Base-by-base conservation (phyloP, 2,888 invertebrate species). In the Stenodema calcarata region DNA sequence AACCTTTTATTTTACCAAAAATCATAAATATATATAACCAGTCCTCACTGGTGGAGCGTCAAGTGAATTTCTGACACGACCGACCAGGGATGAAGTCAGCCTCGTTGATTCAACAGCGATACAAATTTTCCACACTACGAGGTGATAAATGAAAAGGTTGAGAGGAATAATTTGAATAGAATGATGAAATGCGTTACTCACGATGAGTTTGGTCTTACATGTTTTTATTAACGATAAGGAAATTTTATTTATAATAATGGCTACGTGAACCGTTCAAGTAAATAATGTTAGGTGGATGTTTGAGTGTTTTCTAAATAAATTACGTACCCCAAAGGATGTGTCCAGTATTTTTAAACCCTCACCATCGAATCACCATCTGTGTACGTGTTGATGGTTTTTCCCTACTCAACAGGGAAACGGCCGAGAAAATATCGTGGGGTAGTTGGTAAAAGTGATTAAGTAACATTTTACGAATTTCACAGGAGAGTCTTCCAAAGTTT, bases 261-360 rank as follows among this genome's bases (percentile, higher is more conserved):
- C 47, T 28, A 70, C 83, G 42, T 75, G 75, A 73, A 75, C 84
- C 75, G 75, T 84, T 84, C 84, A 84, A 84, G 75, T 47, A 14
- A 41, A 84, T 23, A 30, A 42, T 84, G 84, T 82, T 62, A n/a
- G 47, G 50, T 84, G 70, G 27, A 84, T 47, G 75, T 84, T 73
- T 27, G 84, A 35, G 62, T 84, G 84, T 84, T 84, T 84, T 44
- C 47, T 47, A 73, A 84, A 82, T 47, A 84, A 84, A 47, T 30
- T 84, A 70, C 75, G 84, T 84, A 84, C 84, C 84, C 84, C 84
- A 62, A 82, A 47, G n/a, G 6, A 73, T 16, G 35, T 42, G 12
- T 76, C 27, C 16, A 70, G 18, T 70, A 27, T 70, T 2, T 18
- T 18, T n/a, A n/a, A n/a, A n/a, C n/a, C n/a, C n/a, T n/a, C n/a